phyloP scores from a whole-genome alignment of 1,140 invertebrate genomes.

The Eufriesea mexicana region DNA sequence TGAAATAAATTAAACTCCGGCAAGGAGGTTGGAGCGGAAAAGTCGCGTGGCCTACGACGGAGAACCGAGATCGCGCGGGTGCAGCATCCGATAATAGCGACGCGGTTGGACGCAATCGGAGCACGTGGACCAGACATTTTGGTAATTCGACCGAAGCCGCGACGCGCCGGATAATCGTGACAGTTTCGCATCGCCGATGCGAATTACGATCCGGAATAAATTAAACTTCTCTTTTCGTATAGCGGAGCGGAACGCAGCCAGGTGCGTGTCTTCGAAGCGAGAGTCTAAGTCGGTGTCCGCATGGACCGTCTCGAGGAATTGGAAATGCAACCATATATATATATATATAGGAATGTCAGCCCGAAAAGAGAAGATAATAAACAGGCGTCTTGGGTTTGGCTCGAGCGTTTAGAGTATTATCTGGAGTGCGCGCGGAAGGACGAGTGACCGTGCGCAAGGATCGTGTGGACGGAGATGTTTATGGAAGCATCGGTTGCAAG shows the following conservation, averaged over 20 bases:
- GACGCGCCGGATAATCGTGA: constrained; percentile 11
- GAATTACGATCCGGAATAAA: constrained; percentile 23
- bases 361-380: too few species aligned
- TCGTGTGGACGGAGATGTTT: too few species aligned
- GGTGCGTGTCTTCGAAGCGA: not conserved
- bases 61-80: not conserved
- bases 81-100: constrained; percentile 1
- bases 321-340: too few species aligned
- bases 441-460: too few species aligned
- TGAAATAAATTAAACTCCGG: constrained; percentile 18
- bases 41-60: not conserved
- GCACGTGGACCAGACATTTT: constrained; percentile 19
- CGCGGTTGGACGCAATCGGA: constrained; percentile 6
- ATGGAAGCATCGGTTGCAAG: too few species aligned
- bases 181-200: not conserved
- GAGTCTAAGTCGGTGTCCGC: not conserved
- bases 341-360: too few species aligned
- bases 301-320: not conserved
- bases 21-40: not conserved
- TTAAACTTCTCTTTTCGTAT: not conserved
- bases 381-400: too few species aligned
- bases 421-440: too few species aligned
- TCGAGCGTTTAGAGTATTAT: too few species aligned
- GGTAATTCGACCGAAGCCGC: constrained; percentile 8
- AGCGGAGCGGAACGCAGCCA: not conserved